These are phyloP conservation scores for Gonatopus flavifemur DNA, from an alignment of 1,140 invertebrate genomes.

Conservation along the genomic window DNA sequence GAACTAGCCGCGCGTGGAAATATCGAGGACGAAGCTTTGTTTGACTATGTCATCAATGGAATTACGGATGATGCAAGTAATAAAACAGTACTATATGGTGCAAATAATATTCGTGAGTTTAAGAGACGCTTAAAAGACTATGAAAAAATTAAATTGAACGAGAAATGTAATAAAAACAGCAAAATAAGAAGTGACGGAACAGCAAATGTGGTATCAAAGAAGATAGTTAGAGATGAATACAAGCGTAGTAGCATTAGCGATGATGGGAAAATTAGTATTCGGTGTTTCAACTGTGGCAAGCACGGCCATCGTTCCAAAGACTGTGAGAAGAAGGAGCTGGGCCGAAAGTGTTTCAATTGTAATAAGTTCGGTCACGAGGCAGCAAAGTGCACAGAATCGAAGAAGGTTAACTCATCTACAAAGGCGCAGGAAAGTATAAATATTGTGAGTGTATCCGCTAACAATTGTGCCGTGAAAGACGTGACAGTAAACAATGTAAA, in stretches of 20 bases:
- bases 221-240: too few species aligned
- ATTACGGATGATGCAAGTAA: constrained; percentile 18
- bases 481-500: too few species aligned
- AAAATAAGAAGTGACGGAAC: too few species aligned
- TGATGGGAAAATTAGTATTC: too few species aligned
- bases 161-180: too few species aligned
- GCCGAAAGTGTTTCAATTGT: background rate
- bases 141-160: constrained; percentile 6
- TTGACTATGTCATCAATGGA: constrained; percentile 28
- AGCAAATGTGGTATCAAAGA: too few species aligned
- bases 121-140: constrained; percentile 13
- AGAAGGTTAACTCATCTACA: too few species aligned
- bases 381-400: background rate
- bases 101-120: constrained; percentile 12
- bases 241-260: too few species aligned
- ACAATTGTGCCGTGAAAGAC: too few species aligned
- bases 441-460: too few species aligned
- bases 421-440: too few species aligned
- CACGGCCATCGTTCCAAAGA: background rate
- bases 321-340: background rate
- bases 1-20: constrained; percentile 32
- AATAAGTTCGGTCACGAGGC: background rate
- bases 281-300: background rate
- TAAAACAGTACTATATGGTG: constrained; percentile 16
- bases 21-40: constrained; percentile 27